These are phyloP conservation scores for Sarcophaga subvicina DNA, from an alignment of 2,888 invertebrate species.

Conservation along the genomic window DNA sequence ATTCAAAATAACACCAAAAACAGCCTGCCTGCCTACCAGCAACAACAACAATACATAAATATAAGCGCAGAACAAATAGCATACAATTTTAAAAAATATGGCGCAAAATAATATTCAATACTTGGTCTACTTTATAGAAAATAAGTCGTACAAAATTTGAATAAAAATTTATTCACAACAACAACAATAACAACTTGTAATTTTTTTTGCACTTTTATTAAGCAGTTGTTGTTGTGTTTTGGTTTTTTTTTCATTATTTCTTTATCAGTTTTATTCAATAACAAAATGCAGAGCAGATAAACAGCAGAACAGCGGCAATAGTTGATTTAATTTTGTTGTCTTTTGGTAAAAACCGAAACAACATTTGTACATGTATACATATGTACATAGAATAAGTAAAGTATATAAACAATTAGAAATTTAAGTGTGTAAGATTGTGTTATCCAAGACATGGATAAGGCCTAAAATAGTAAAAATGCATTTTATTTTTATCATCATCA, in stretches of 20 bases:
- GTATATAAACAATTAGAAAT: background rate
- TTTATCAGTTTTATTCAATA: background rate
- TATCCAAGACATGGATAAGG: background rate
- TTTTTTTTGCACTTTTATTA: background rate
- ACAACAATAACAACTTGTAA: background rate
- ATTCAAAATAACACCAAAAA: slow-evolving; percentile 30
- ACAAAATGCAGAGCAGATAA: background rate
- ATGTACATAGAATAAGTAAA: background rate
- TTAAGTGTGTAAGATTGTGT: background rate
- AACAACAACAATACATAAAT: background rate
- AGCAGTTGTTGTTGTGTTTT: background rate
- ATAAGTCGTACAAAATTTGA: slow-evolving; percentile 66
- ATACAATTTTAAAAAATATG: slow-evolving; percentile 62
- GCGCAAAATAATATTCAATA: slow-evolving; percentile 70
- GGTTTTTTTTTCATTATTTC: background rate
- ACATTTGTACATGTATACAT: background rate
- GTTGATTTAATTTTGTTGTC: slow-evolving; percentile 11
- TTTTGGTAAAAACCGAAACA: slow-evolving; percentile 1
- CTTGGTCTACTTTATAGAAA: slow-evolving; percentile 68
- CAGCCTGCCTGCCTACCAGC: background rate
- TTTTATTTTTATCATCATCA: too few relatives aligned
- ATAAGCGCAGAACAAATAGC: slow-evolving; percentile 39
- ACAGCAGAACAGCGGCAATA: background rate
- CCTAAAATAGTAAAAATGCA: background rate
- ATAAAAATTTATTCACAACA: slow-evolving; percentile 60